Evolutionary conservation across 2,797 vertebrate species (phyloP).

Genomic region (Protosalanx chinensis): DNA sequence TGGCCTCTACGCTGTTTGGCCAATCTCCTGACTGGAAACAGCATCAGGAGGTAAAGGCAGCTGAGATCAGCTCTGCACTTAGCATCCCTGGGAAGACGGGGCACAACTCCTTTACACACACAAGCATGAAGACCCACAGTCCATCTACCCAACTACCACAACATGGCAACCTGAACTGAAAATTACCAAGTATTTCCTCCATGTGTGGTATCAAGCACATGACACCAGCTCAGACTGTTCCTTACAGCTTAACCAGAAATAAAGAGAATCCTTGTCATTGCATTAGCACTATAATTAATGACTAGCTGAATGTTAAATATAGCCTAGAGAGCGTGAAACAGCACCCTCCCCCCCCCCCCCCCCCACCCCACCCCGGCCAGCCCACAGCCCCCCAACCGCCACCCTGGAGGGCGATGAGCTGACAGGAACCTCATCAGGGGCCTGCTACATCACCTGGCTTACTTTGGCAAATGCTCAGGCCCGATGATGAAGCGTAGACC

Average conservation of each 20-base stretch:
- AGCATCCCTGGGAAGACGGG: neutral
- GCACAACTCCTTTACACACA: conserved; percentile 8
- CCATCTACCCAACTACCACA: neutral
- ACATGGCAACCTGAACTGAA: neutral
- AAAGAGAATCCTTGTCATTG: neutral
- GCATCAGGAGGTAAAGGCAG: neutral
- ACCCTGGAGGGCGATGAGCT: conserved; percentile 12
- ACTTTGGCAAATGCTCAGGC: conserved; percentile 20
- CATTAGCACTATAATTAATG: neutral
- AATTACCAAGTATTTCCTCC: neutral
- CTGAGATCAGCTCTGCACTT: neutral
- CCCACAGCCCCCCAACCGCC: neutral
- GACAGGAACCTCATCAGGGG: conserved; percentile 14
- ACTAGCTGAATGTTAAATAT: neutral
- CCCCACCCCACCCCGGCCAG: neutral
- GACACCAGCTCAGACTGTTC: neutral
- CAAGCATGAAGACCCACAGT: neutral
- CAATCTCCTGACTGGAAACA: neutral
- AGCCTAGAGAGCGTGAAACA: neutral
- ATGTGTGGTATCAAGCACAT: neutral
- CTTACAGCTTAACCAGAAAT: neutral
- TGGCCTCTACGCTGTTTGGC: neutral
- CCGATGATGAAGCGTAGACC: conserved; percentile 3
- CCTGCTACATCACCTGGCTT: conserved; percentile 18
- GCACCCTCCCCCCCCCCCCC: neutral